phyloP scores from a whole-genome alignment of 2,888 invertebrate genomes.

The Leptinotarsa tumamoca region DNA sequence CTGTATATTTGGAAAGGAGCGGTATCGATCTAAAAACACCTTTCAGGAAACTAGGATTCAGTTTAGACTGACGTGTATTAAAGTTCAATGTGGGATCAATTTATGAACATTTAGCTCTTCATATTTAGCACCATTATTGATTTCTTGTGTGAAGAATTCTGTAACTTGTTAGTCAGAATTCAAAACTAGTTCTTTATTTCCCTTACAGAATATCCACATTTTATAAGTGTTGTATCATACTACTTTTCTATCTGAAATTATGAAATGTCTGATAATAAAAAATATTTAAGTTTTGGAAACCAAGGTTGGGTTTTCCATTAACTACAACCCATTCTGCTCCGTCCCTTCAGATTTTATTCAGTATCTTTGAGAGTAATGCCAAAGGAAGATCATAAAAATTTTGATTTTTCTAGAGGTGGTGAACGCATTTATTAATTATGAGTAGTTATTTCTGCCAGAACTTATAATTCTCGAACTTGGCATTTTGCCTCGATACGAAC shows the following conservation, averaged over 20 bases:
- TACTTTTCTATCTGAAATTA: neutral
- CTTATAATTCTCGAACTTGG: constrained; percentile 40
- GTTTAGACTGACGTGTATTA: neutral
- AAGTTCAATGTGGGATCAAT: neutral
- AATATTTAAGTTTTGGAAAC: neutral
- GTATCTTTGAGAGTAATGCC: constrained; percentile 18
- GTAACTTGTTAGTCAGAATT: neutral
- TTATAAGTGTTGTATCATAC: too few relatives aligned
- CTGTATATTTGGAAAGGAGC: neutral
- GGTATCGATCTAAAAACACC: neutral
- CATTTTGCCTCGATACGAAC: constrained; percentile 38
- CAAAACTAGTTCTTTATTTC: too few relatives aligned
- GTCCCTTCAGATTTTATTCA: constrained; percentile 19
- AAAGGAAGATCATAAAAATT: constrained; percentile 44
- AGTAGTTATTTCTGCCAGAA: constrained; percentile 39
- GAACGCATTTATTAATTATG: constrained; percentile 39
- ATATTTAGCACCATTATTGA: neutral
- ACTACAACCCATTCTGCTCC: neutral
- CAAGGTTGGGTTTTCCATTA: neutral
- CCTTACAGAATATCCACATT: too few relatives aligned
- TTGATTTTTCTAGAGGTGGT: constrained; percentile 33
- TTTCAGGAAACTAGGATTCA: neutral
- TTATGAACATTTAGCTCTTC: neutral
- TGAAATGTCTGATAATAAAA: neutral
- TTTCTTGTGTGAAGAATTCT: neutral